Evolutionary conservation across 2,888 invertebrate genomes (phyloP), one percentile per base, ranked within the genome.

Genomic region (Amphimallon solstitiale): DNA sequence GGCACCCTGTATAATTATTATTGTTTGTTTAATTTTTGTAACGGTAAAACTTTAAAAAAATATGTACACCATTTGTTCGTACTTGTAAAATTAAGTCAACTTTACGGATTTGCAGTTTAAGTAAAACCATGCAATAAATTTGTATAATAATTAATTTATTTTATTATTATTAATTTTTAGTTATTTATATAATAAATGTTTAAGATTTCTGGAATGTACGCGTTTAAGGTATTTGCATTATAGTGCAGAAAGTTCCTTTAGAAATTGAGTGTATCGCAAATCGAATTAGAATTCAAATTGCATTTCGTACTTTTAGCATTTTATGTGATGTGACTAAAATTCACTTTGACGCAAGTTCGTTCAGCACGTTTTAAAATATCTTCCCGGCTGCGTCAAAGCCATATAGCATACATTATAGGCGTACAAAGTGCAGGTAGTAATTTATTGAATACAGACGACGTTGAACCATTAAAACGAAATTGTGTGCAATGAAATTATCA

Each of bases 291-390:
- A 43, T 12, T 56, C 56, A 14, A 43, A 56, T 15, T 59, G 56
- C 56, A 59, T 59, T 38, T 29, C n/a, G 19, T 29, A 38, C 38
- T 19, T 54, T 37, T 29, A 29, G 9, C 6, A 23, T 29, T 29
- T 14, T 29, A 43, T 29, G 14, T 29, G 56, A 29, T 29, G 29
- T 29, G 21, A 40, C 34, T 29, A 59, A 43, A 59, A 29, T 59
- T 59, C 56, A 59, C 56, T 23, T 43, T 59, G 56, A 59, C 56
- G 56, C 29, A 19, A 21, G n/a, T 59, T 45, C 43, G 17, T 15
- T 29, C 34, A 43, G 43, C 23, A 45, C 10, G 34, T 29, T 59
- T 19, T 34, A 59, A 59, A 59, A 59, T 59, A 59, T 29, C 43
- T 15, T 9, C 5, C 56, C 29, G 29, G 29, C 29, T 59, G 56